Conservation (phyloP, 1,140 invertebrate species). For the Saccostrea echinata region DNA sequence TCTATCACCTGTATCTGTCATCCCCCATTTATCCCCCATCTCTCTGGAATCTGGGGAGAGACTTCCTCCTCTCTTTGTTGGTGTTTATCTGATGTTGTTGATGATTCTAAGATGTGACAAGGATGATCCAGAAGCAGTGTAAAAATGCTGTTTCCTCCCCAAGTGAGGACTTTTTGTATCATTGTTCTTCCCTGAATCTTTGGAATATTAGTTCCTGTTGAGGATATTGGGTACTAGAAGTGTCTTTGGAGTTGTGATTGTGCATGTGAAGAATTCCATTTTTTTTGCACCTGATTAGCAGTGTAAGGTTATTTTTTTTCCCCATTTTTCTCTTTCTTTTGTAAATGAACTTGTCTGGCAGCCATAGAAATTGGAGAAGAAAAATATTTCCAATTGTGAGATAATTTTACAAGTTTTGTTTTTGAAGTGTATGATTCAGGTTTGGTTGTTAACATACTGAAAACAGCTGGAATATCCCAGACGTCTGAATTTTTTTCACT, state of each 20-base stretch:
- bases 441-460: conserved; percentile 1
- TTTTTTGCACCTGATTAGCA: too few relatives aligned
- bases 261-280: background rate
- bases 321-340: background rate
- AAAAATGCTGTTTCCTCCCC: background rate
- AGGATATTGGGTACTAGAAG: background rate
- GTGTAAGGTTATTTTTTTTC: background rate
- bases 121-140: background rate
- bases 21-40: background rate
- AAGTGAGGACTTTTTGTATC: background rate
- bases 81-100: background rate
- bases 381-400: background rate
- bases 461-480: background rate
- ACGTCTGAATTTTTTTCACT: background rate
- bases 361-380: background rate
- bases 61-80: background rate
- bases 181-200: background rate
- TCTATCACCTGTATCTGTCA: background rate
- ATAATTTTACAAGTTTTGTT: background rate
- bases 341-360: background rate
- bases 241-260: background rate
- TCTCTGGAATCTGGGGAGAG: background rate
- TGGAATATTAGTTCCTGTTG: background rate
- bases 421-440: conserved; percentile 29
- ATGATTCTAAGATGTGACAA: background rate